Conservation (phyloP, 1,140 invertebrate genomes). For the Temnothorax curvispinosus region DNA sequence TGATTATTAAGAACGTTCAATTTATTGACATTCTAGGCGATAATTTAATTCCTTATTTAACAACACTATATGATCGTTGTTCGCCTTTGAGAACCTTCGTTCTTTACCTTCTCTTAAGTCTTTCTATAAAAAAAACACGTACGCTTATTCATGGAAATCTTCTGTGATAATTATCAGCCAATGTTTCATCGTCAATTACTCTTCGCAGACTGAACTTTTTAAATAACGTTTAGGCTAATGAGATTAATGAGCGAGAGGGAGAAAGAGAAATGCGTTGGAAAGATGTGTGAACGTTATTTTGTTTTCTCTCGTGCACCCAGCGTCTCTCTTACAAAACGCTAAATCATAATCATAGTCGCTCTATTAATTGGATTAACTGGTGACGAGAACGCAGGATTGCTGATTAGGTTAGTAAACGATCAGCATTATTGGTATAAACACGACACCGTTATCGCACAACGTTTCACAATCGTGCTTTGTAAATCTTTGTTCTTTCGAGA, state of each 20-base stretch:
- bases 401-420: conserved; percentile 75
- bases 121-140: conserved; percentile 36
- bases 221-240: conserved; percentile 26
- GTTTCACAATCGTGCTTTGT: conserved; percentile 51
- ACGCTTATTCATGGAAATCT: conserved; percentile 63
- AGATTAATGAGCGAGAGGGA: not conserved
- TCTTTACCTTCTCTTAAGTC: not conserved
- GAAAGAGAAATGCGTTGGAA: conserved; percentile 76
- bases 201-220: conserved; percentile 46
- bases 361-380: conserved; percentile 63
- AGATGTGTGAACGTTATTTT: conserved; percentile 80
- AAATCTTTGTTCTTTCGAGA: conserved; percentile 29
- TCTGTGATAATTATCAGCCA: conserved; percentile 74
- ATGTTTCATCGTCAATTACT: conserved; percentile 64
- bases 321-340: conserved; percentile 47
- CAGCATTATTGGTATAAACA: conserved; percentile 55
- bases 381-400: conserved; percentile 60
- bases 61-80: not conserved
- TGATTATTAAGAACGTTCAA: not conserved
- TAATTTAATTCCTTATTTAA: conserved; percentile 9
- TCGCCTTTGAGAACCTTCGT: conserved; percentile 5
- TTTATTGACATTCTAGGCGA: not conserved
- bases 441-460: conserved; percentile 64
- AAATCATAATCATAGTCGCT: conserved; percentile 29
- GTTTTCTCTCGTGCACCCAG: conserved; percentile 60